Conservation (phyloP, 2,113 vertebrate species). For the Fregata magnificens region DNA sequence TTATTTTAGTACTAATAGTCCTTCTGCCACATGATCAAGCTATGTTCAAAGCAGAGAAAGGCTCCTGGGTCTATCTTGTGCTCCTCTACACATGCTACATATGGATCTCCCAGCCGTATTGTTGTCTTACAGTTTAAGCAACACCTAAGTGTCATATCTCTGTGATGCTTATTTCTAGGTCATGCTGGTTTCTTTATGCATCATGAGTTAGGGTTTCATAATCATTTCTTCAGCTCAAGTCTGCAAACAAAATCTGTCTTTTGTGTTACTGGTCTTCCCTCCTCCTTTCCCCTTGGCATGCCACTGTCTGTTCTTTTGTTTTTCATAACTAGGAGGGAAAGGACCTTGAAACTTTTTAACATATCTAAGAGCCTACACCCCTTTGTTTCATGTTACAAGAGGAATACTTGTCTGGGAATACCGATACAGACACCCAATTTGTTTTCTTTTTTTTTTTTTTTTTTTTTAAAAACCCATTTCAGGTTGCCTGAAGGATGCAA, state of each 20-base stretch:
- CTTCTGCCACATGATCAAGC: neutral
- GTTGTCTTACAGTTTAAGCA: slow-evolving; percentile 34
- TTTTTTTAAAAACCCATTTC: neutral
- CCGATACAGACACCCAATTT: neutral
- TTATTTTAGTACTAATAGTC: neutral
- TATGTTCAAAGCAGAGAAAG: neutral
- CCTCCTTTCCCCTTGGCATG: neutral
- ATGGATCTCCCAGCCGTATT: neutral
- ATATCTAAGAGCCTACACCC: neutral
- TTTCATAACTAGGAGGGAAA: neutral
- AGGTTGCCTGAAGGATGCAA: neutral
- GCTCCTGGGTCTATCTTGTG: neutral
- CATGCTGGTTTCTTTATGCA: slow-evolving; percentile 23
- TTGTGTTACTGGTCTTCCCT: neutral
- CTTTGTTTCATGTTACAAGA: neutral
- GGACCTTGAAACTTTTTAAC: slow-evolving; percentile 2
- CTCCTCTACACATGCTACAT: neutral
- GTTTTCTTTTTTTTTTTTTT: neutral
- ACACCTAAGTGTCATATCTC: neutral
- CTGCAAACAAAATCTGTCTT: slow-evolving; percentile 44
- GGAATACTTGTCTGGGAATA: neutral
- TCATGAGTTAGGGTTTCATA: neutral
- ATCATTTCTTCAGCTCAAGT: slow-evolving; percentile 16
- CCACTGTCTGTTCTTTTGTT: neutral
- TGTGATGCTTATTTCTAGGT: slow-evolving; percentile 18